A percentile compares a stretch with the other conserved stretches of the same genome.
These are phyloP conservation scores for Morelia viridis DNA, from an alignment of 2,797 vertebrate genomes.

Conservation along the genomic window DNA sequence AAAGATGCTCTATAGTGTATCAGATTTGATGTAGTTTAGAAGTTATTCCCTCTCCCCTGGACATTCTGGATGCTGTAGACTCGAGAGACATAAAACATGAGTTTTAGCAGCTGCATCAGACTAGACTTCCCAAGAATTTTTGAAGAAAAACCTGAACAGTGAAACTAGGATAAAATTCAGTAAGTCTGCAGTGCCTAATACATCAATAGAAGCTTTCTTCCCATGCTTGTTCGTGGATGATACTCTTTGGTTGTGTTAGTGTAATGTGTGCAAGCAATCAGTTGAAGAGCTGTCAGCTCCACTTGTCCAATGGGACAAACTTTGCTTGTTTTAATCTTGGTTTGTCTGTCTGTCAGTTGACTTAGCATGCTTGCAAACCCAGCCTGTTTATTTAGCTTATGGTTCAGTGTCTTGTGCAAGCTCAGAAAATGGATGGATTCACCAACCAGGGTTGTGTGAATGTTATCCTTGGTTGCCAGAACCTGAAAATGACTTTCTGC, in stretches of 20 bases:
- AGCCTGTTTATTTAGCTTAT: neutral
- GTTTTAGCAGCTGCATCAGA: neutral
- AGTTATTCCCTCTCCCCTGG: neutral
- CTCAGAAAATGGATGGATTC: neutral
- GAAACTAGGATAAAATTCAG: neutral
- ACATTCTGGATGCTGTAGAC: neutral
- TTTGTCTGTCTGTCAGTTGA: neutral
- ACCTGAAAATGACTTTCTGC: neutral
- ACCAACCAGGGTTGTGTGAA: neutral
- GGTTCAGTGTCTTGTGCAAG: neutral
- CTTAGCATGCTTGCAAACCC: neutral
- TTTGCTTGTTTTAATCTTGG: neutral
- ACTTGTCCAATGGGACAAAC: neutral
- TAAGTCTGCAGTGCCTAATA: neutral
- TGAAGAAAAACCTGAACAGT: neutral
- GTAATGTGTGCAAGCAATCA: neutral
- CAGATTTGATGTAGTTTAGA: neutral
- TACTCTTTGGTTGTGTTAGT: neutral
- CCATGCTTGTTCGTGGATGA: neutral
- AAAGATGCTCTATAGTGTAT: neutral
- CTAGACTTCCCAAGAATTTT: neutral
- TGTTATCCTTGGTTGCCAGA: neutral
- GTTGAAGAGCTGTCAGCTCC: neutral
- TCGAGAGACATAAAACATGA: neutral
- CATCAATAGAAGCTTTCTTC: neutral